phyloP scores from a whole-genome alignment of 1,140 invertebrate species.

The Drosophila bocqueti region DNA sequence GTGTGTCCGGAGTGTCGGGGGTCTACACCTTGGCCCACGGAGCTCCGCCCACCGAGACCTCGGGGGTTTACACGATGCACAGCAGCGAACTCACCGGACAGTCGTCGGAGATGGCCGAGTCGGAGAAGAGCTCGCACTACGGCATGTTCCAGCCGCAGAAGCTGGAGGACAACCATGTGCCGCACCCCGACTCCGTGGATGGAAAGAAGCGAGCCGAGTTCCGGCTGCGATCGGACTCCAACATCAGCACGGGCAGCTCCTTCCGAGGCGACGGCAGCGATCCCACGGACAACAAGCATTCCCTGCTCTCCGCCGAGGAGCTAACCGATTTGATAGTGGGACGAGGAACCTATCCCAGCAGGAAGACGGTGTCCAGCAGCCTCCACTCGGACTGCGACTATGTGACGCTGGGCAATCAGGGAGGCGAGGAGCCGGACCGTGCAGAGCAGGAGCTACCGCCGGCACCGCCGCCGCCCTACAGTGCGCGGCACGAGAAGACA shows the following conservation, averaged over 20 bases:
- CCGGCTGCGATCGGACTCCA: conserved; percentile 90
- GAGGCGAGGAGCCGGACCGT: conserved; percentile 85
- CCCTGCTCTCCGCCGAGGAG: conserved; percentile 91
- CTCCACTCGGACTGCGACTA: conserved; percentile 95
- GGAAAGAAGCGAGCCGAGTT: conserved; percentile 82
- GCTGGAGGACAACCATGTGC: conserved; percentile 35
- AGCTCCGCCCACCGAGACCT: conserved; percentile 90
- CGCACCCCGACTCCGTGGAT: conserved; percentile 57
- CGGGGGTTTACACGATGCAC: conserved; percentile 91
- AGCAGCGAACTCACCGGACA: conserved; percentile 88
- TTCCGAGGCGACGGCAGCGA: conserved; percentile 94
- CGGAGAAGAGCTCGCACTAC: conserved; percentile 86
- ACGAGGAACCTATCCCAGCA: conserved; percentile 90
- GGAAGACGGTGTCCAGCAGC: conserved; percentile 92
- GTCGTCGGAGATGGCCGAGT: conserved; percentile 84
- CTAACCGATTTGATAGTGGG: conserved; percentile 93
- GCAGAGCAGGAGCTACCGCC: conserved; percentile 77
- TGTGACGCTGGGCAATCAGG: conserved; percentile 90
- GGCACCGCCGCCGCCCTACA: conserved; percentile 86
- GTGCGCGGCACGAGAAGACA: conserved; percentile 84
- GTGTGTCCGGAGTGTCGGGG: conserved; percentile 71
- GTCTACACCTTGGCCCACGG: conserved; percentile 86
- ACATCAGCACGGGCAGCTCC: conserved; percentile 90
- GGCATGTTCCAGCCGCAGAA: conserved; percentile 85
- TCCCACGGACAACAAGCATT: conserved; percentile 91